A percentile compares a stretch with the other conserved stretches of the same genome.
Evolutionary conservation across 2,113 vertebrate species (phyloP).

Genomic region (Callionymus lyra): DNA sequence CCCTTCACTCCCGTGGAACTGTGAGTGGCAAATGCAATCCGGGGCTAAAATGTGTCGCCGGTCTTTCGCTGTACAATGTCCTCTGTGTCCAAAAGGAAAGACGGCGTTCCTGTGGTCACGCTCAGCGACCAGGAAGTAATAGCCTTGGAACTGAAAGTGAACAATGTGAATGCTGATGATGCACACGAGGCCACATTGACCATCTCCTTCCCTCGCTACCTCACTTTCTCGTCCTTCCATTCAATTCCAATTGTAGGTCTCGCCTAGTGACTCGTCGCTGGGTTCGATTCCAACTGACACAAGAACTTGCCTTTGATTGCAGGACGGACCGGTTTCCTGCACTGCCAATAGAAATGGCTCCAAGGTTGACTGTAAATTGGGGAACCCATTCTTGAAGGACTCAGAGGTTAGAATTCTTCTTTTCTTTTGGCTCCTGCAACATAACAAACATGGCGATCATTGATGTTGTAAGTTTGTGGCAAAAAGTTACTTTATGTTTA

Average conservation of each 20-base stretch:
- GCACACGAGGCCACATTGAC: slow-evolving; percentile 79
- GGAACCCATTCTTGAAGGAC: slow-evolving; percentile 85
- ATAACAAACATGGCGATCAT: too few relatives aligned
- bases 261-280: neutral
- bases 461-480: too few relatives aligned
- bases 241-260: too few relatives aligned
- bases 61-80: neutral
- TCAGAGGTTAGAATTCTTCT: slow-evolving; percentile 64
- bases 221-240: slow-evolving; percentile 72
- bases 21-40: too few relatives aligned
- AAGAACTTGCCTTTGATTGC: slow-evolving; percentile 22
- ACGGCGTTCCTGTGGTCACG: slow-evolving; percentile 68
- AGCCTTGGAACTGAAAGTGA: slow-evolving; percentile 82
- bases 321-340: slow-evolving; percentile 69
- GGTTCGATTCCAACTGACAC: neutral
- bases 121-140: slow-evolving; percentile 84
- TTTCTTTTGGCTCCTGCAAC: too few relatives aligned
- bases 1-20: slow-evolving; percentile 67
- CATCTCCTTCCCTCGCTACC: slow-evolving; percentile 68
- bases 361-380: slow-evolving; percentile 77
- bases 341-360: slow-evolving; percentile 80
- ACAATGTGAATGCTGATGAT: slow-evolving; percentile 81
- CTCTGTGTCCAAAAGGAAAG: slow-evolving; percentile 59
- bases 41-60: neutral
- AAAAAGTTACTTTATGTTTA: too few relatives aligned